Percentiles rank a stretch among this genome's conserved stretches.
phyloP scores from a whole-genome alignment of 2,888 invertebrate species.

The Palloptera scutellata region DNA sequence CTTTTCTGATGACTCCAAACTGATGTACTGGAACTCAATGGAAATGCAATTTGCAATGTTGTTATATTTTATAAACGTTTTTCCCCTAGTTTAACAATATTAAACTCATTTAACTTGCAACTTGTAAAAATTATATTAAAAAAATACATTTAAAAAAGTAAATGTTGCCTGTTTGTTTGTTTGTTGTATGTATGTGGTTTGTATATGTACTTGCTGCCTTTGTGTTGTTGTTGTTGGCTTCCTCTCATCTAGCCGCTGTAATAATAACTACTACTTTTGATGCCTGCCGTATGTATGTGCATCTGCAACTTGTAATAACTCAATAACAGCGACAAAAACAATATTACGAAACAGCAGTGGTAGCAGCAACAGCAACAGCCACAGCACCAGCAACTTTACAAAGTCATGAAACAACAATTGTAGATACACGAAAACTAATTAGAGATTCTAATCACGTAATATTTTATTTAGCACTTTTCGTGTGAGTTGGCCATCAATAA shows the following conservation, averaged over 20 bases:
- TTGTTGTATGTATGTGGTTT: no score
- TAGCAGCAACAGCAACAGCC: neutral
- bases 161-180: no score
- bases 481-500: slow-evolving; percentile 56
- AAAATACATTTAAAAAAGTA: no score
- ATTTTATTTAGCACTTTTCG: slow-evolving; percentile 50
- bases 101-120: no score
- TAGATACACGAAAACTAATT: slow-evolving; percentile 46
- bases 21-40: no score
- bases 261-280: neutral
- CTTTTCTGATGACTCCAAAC: no score
- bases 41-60: no score
- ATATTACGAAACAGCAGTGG: neutral
- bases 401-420: slow-evolving; percentile 33
- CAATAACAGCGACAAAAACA: slow-evolving; percentile 2
- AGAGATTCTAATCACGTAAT: slow-evolving; percentile 60
- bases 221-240: neutral
- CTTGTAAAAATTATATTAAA: no score
- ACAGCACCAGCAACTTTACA: neutral
- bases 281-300: neutral
- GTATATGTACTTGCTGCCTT: neutral
- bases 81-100: no score
- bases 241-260: no score
- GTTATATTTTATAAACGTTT: no score
- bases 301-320: slow-evolving; percentile 3